phyloP scores from a whole-genome alignment of 2,113 vertebrate genomes.

The Actenoides lindsayi region DNA sequence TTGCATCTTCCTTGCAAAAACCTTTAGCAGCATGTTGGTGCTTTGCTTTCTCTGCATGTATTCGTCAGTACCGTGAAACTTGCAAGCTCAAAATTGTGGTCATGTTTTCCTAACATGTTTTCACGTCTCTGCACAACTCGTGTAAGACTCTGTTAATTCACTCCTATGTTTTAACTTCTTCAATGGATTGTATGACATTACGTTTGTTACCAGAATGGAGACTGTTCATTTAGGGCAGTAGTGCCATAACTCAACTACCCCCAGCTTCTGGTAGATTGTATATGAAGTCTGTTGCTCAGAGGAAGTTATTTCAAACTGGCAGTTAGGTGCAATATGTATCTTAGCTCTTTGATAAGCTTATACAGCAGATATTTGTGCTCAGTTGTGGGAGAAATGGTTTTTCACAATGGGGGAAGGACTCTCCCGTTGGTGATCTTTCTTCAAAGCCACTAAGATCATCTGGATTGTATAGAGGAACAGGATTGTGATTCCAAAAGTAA shows the following conservation, averaged over 20 bases:
- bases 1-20: background rate
- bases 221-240: background rate
- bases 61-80: background rate
- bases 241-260: background rate
- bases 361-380: background rate
- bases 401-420: background rate
- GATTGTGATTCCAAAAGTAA: background rate
- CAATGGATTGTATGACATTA: background rate
- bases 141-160: background rate
- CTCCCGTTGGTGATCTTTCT: background rate
- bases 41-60: background rate
- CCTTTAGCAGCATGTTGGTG: background rate
- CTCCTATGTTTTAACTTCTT: background rate
- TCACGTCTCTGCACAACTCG: rapidly evolving
- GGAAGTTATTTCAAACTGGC: background rate
- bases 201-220: background rate
- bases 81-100: background rate
- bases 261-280: background rate
- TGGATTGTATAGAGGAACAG: background rate
- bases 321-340: background rate
- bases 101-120: background rate
- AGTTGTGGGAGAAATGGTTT: background rate
- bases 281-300: background rate
- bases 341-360: background rate
- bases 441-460: background rate